phyloP scores from a whole-genome alignment of 1,140 invertebrate species.

The Aphidius gifuensis region DNA sequence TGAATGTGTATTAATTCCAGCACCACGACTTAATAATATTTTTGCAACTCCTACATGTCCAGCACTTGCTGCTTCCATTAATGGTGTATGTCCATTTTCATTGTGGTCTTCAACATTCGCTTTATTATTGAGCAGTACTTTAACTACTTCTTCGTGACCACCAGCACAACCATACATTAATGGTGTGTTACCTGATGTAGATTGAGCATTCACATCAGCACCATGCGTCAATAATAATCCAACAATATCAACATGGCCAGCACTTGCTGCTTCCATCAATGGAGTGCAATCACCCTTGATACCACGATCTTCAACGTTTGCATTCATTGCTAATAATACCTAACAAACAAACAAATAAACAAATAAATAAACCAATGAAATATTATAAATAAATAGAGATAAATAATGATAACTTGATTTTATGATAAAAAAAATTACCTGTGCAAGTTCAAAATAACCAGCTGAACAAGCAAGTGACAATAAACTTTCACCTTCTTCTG shows the following conservation, averaged over 20 bases:
- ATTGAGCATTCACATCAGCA: slow-evolving; percentile 95
- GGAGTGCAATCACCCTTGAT: slow-evolving; percentile 95
- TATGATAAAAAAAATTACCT: slow-evolving; percentile 56
- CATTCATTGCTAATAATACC: slow-evolving; percentile 94
- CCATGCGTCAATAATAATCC: slow-evolving; percentile 85
- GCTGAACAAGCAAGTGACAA: slow-evolving; percentile 89
- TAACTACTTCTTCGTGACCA: slow-evolving; percentile 90
- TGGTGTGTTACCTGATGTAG: slow-evolving; percentile 91
- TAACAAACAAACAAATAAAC: slow-evolving; percentile 38
- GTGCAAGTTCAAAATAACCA: slow-evolving; percentile 89
- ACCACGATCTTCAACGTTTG: slow-evolving; percentile 94
- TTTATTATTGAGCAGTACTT: slow-evolving; percentile 81
- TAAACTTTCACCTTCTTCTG: slow-evolving; percentile 89
- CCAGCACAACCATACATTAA: slow-evolving; percentile 98
- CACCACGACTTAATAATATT: slow-evolving; percentile 87
- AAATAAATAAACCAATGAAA: no score
- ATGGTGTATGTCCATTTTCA: slow-evolving; percentile 97
- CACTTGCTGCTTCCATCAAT: slow-evolving; percentile 93
- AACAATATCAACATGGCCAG: slow-evolving; percentile 93
- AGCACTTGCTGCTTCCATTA: slow-evolving; percentile 98
- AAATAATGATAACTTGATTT: no score
- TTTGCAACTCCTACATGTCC: slow-evolving; percentile 94
- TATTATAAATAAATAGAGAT: no score
- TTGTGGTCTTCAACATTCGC: slow-evolving; percentile 98
- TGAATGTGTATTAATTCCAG: slow-evolving; percentile 97